Conservation (phyloP, 1,140 invertebrate species). For the Sarcophaga bullata region DNA sequence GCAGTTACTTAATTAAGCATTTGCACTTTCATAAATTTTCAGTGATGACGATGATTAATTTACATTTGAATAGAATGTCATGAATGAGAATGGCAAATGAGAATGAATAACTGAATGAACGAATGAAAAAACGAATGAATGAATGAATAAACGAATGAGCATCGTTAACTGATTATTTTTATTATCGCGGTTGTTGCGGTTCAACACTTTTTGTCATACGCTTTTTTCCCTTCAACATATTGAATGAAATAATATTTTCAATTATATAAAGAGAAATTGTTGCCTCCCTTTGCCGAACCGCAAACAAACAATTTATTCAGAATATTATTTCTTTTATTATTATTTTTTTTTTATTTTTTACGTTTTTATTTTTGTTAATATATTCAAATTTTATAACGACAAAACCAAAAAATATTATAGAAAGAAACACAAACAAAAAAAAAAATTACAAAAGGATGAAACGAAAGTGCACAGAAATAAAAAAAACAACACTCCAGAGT, state of each 20-base stretch:
- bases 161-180: slow-evolving; percentile 38
- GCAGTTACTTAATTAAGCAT: too few species aligned
- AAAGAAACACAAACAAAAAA: neutral
- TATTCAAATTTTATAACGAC: slow-evolving; percentile 30
- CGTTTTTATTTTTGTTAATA: neutral
- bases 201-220: slow-evolving; percentile 12
- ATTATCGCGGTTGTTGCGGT: slow-evolving; percentile 36
- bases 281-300: neutral
- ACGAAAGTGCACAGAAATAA: neutral
- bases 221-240: neutral
- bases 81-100: slow-evolving; percentile 27
- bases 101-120: slow-evolving; percentile 13
- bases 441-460: neutral
- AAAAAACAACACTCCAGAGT: neutral
- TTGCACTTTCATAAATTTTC: slow-evolving; percentile 10
- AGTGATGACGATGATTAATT: slow-evolving; percentile 5
- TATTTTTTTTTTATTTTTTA: too few species aligned
- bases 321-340: neutral
- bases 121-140: slow-evolving; percentile 25
- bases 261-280: neutral
- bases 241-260: neutral
- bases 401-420: slow-evolving; percentile 2
- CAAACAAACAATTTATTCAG: neutral
- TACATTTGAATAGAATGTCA: slow-evolving; percentile 34
- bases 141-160: slow-evolving; percentile 28